Percentiles rank a stretch among this genome's conserved stretches.
Evolutionary conservation across 2,797 vertebrate genomes (phyloP).

Genomic region (Varecia variegata): DNA sequence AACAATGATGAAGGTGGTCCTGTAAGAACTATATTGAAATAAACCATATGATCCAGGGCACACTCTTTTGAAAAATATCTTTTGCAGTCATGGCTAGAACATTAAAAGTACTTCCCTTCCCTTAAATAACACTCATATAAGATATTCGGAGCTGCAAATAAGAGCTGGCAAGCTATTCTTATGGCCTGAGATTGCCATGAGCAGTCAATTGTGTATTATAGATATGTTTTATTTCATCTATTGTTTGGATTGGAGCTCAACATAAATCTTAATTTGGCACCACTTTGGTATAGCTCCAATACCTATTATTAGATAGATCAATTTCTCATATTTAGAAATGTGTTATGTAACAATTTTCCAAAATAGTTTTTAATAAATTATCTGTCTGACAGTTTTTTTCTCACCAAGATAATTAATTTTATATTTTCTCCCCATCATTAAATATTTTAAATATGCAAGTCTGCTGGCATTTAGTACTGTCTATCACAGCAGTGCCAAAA

Average conservation of each 20-base stretch:
- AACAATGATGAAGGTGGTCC: background rate
- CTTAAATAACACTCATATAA: constrained; percentile 21
- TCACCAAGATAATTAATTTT: constrained; percentile 80
- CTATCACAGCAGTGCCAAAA: constrained; percentile 70
- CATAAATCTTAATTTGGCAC: constrained; percentile 46
- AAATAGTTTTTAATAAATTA: constrained; percentile 79
- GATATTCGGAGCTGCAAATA: constrained; percentile 33
- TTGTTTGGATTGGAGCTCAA: constrained; percentile 46
- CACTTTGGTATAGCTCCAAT: constrained; percentile 40
- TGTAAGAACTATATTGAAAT: background rate
- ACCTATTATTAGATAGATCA: constrained; percentile 69
- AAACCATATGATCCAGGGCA: background rate
- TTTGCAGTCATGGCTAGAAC: background rate
- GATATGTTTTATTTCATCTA: constrained; percentile 43
- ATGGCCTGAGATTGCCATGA: background rate
- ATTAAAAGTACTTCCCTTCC: constrained; percentile 20
- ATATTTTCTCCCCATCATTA: constrained; percentile 80
- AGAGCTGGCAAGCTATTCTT: background rate
- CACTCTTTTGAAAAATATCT: background rate
- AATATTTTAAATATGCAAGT: constrained; percentile 77
- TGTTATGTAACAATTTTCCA: constrained; percentile 62
- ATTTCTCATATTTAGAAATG: constrained; percentile 65
- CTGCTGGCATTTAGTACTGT: constrained; percentile 74
- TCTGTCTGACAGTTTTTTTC: constrained; percentile 75
- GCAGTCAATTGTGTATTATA: background rate